Percentiles rank a stretch among this genome's conserved stretches.
Evolutionary conservation across 2,888 invertebrate species (phyloP).

Genomic region (Zelleria hepariella): DNA sequence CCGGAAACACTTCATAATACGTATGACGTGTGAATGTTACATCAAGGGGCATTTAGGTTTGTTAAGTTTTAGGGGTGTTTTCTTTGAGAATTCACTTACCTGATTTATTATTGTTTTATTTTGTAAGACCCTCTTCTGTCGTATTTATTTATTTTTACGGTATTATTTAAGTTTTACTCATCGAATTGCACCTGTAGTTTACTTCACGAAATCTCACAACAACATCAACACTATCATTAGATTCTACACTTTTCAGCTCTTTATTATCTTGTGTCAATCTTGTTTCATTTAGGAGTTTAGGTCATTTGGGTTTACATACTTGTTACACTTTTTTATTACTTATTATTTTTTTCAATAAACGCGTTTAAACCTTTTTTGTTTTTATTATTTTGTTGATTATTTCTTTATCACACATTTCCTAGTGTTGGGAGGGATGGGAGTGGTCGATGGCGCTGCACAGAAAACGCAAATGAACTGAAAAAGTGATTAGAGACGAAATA

Average conservation of each 20-base stretch:
- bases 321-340: constrained; percentile 24
- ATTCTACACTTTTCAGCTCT: neutral
- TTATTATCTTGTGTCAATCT: neutral
- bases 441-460: constrained; percentile 64
- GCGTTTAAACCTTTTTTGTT: constrained; percentile 35
- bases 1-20: neutral
- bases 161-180: neutral
- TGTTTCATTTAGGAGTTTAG: neutral
- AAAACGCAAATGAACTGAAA: constrained; percentile 38
- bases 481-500: constrained; percentile 28
- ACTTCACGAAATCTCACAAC: neutral
- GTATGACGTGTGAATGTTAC: neutral
- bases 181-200: constrained; percentile 5
- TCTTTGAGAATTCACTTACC: neutral
- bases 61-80: neutral
- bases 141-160: neutral
- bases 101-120: neutral
- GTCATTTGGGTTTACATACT: neutral
- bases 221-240: neutral
- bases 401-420: constrained; percentile 20
- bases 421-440: constrained; percentile 56
- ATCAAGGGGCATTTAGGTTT: neutral
- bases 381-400: constrained; percentile 13
- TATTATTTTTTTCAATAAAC: constrained; percentile 35
- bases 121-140: neutral